Percentiles rank a stretch among this genome's conserved stretches.
These are phyloP conservation scores for Pachycephala philippinensis DNA, from an alignment of 2,113 vertebrate species.

Conservation along the genomic window DNA sequence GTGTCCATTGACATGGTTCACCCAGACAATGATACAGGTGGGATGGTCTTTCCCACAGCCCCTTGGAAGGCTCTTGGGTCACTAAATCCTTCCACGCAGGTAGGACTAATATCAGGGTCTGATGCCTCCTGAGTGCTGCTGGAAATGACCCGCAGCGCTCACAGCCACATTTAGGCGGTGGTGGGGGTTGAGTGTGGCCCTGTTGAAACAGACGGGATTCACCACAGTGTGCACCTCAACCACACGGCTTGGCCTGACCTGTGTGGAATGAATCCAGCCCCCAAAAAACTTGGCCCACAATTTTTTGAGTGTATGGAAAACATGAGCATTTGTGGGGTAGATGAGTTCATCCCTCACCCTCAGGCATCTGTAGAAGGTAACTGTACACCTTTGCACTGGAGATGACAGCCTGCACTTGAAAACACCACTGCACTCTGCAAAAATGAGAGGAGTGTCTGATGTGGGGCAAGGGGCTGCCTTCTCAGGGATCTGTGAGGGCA, in stretches of 20 bases:
- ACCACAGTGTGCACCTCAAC: background rate
- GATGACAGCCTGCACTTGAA: background rate
- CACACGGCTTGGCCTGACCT: background rate
- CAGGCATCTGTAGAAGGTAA: background rate
- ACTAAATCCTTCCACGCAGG: background rate
- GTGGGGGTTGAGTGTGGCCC: background rate
- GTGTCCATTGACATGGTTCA: fast-evolving
- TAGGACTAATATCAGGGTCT: background rate
- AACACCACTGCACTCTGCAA: background rate
- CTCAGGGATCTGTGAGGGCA: background rate
- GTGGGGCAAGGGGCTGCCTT: background rate
- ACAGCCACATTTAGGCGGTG: fast-evolving
- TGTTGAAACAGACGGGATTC: background rate
- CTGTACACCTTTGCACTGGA: background rate
- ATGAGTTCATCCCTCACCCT: background rate
- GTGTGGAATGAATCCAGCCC: background rate
- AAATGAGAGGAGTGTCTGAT: background rate
- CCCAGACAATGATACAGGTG: background rate
- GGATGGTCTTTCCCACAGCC: background rate
- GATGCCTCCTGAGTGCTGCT: background rate
- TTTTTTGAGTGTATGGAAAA: background rate
- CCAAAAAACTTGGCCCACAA: background rate
- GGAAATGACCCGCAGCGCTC: fast-evolving
- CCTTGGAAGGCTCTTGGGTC: background rate
- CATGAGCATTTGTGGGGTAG: background rate